phyloP scores from a whole-genome alignment of 2,113 vertebrate species.

The Ailurus styani region DNA sequence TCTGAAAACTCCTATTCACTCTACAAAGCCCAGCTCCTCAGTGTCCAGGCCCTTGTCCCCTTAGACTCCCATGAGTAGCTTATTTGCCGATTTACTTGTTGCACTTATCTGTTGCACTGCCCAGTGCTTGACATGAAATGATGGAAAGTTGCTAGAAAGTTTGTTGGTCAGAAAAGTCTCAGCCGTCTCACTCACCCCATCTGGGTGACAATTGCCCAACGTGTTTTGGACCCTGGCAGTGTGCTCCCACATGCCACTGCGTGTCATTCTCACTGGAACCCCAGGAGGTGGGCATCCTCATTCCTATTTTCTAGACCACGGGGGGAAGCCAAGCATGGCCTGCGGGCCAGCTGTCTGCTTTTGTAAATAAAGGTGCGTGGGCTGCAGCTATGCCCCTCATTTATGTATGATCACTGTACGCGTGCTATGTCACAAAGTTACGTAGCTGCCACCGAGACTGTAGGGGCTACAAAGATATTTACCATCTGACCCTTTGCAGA shows the following conservation, averaged over 20 bases:
- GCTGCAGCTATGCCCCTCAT: background rate
- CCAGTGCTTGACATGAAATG: background rate
- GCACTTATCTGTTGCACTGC: background rate
- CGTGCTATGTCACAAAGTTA: background rate
- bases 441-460: background rate
- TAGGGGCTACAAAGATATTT: background rate
- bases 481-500: background rate
- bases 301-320: background rate
- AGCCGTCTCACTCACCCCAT: background rate
- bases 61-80: background rate
- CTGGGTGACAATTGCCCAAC: background rate
- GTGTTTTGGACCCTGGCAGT: background rate
- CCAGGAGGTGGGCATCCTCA: background rate
- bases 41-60: background rate
- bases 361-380: background rate
- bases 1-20: conserved; percentile 37
- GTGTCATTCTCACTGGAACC: background rate
- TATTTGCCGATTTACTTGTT: background rate
- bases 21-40: conserved; percentile 12
- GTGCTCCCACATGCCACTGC: background rate
- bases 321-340: too few species aligned
- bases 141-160: background rate
- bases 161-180: background rate
- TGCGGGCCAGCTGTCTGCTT: background rate
- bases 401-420: too few species aligned